Evolutionary conservation across 2,113 vertebrate species (phyloP).

Genomic region (Phylloscopus trochilus): DNA sequence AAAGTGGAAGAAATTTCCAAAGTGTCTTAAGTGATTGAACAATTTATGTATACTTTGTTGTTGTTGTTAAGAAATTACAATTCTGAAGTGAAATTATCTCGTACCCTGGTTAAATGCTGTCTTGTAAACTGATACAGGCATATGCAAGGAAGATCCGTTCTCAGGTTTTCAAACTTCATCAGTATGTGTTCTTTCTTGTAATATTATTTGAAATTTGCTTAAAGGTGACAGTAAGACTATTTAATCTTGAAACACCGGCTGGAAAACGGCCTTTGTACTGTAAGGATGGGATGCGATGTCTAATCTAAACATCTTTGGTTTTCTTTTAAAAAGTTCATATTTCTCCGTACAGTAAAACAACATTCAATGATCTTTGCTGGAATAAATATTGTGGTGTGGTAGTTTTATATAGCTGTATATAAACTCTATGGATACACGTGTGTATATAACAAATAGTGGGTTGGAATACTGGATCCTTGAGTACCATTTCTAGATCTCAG

Average conservation of each 20-base stretch:
- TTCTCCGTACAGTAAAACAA: neutral
- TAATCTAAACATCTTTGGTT: neutral
- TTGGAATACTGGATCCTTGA: neutral
- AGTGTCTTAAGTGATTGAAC: neutral
- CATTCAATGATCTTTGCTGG: neutral
- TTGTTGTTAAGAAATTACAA: neutral
- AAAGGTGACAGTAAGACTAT: neutral
- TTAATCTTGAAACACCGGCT: neutral
- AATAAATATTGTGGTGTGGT: neutral
- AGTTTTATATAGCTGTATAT: neutral
- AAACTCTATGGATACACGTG: neutral
- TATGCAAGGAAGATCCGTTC: neutral
- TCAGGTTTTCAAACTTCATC: neutral
- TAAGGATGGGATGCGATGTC: neutral
- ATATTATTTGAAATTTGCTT: neutral
- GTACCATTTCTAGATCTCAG: neutral
- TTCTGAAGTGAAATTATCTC: neutral
- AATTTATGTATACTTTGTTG: neutral
- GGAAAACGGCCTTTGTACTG: neutral
- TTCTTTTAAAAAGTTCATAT: constrained; percentile 5
- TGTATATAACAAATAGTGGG: neutral
- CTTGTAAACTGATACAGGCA: neutral
- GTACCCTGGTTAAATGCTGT: neutral
- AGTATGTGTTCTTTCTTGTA: neutral
- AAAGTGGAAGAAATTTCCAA: neutral